Base-by-base conservation (phyloP, 2,113 vertebrate species). In the Prochilodus magdalenae region DNA sequence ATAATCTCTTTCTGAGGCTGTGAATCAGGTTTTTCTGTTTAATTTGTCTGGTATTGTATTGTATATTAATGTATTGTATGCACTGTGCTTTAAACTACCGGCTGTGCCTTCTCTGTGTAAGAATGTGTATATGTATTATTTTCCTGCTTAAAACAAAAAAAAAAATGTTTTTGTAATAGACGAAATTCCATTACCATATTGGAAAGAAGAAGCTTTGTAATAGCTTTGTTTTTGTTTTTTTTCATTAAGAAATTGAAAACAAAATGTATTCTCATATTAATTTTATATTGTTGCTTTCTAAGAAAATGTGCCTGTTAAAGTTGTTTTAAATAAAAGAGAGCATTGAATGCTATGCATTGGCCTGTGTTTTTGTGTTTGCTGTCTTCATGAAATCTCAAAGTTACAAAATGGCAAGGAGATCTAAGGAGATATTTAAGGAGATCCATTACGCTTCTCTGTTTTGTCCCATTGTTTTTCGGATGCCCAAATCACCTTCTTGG, bases 41-140 rank as follows among this genome's bases (percentile, higher is more conserved):
- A 29, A 53, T 81, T 90, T 82, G 84, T 88, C 79, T 81, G 79
- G 73, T 89, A 86, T 91, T 77, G 74, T 85, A 81, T 85, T 87
- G 81, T 86, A 88, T 80, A 77, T 79, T 89, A 83, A 79, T 93
- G 90, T 91, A 83, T 94, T 90, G 90, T 95, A 94, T 94, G 93
- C 95, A 93, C 94, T 94, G 91, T 94, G 94, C 94, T 95, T 94
- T 87, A 89, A 92, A 89, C 93, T 95, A 94, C 95, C 96, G 94
- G 95, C 95, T 94, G 97, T 99, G 97, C 96, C 96, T 99, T 97
- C 89, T 91, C 94, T 93, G 91, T 94, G 93, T 94, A 95, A 93
- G 77, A 89, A 82, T 89, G 81, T 95, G 95, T 95, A 96, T 94
- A 96, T 96, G 94, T 93, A 93, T 95, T 94, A 93, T 95, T 95